A percentile compares a stretch with the other conserved stretches of the same genome.
These are phyloP conservation scores for Chironex yamaguchii DNA, from an alignment of 30 jellyfish, hydroid and myxozoan genomes.

Conservation along the genomic window DNA sequence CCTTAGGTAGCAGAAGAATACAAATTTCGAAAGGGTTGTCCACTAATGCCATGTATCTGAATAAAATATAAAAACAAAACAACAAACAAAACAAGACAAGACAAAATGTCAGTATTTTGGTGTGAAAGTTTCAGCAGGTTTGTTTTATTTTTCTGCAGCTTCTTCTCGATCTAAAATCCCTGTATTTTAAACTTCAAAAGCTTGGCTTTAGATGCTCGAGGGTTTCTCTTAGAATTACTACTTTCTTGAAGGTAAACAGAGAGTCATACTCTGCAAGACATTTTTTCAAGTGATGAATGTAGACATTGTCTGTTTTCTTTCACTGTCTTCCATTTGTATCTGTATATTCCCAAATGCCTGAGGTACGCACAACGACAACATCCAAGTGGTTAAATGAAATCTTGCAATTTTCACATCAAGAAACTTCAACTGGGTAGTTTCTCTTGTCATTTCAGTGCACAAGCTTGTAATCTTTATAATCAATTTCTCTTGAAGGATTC, in stretches of 20 bases:
- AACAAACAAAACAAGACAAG: too few relatives aligned
- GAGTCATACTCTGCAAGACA: slow-evolving; percentile 23
- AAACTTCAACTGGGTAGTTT: slow-evolving; percentile 54
- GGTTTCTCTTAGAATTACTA: neutral
- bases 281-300: slow-evolving; percentile 10
- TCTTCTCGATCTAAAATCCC: slow-evolving; percentile 22
- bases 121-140: neutral
- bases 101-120: neutral
- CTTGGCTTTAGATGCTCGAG: neutral
- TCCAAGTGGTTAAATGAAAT: slow-evolving; percentile 12
- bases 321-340: slow-evolving; percentile 45
- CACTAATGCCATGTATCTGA: neutral
- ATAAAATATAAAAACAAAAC: too few relatives aligned
- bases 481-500: slow-evolving; percentile 14
- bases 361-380: slow-evolving; percentile 47
- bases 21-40: neutral
- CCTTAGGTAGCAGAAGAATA: slow-evolving; percentile 1
- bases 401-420: slow-evolving; percentile 60
- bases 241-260: neutral
- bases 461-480: slow-evolving; percentile 1
- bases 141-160: neutral
- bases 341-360: slow-evolving; percentile 42
- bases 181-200: neutral
- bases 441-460: slow-evolving; percentile 32
- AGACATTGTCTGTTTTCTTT: slow-evolving; percentile 12